Percentiles rank a stretch among this genome's conserved stretches.
Conservation (phyloP, 2,113 vertebrate species). For the Synchiropus splendidus region DNA sequence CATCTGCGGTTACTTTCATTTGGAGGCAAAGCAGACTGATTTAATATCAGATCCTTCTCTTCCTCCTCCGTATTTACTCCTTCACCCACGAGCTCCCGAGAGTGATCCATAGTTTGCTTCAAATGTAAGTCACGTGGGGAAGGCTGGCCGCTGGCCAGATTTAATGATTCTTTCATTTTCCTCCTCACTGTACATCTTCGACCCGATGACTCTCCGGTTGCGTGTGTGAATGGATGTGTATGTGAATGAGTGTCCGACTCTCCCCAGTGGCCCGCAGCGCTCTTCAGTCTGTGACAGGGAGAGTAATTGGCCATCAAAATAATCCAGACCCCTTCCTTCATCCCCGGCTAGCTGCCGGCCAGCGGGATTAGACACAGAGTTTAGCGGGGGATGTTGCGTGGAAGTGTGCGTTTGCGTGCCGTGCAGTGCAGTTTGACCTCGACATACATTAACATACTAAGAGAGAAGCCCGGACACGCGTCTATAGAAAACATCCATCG, state of each 20-base stretch:
- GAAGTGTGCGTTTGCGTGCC: constrained; percentile 3
- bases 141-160: constrained; percentile 7
- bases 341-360: constrained; percentile 17
- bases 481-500: too few relatives aligned
- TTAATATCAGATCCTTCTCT: constrained; percentile 2
- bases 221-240: constrained; percentile 13
- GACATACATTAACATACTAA: constrained; percentile 3
- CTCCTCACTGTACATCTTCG: constrained; percentile 12
- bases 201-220: constrained; percentile 12
- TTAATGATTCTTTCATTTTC: constrained; percentile 21
- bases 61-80: background rate
- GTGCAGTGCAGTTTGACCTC: constrained; percentile 13
- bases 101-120: constrained; percentile 24
- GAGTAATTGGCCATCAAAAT: constrained; percentile 59
- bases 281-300: constrained; percentile 43
- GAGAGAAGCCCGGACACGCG: too few relatives aligned
- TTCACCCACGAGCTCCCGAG: background rate
- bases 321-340: constrained; percentile 49
- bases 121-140: constrained; percentile 18
- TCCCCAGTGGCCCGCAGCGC: constrained; percentile 29
- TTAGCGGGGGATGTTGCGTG: constrained; percentile 21
- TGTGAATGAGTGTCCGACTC: constrained; percentile 19
- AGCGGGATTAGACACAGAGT: constrained; percentile 38
- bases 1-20: constrained; percentile 5
- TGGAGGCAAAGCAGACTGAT: constrained; percentile 13